A percentile compares a stretch with the other conserved stretches of the same genome.
phyloP scores from a whole-genome alignment of 2,797 vertebrate genomes.

The Gallinago solitaria region DNA sequence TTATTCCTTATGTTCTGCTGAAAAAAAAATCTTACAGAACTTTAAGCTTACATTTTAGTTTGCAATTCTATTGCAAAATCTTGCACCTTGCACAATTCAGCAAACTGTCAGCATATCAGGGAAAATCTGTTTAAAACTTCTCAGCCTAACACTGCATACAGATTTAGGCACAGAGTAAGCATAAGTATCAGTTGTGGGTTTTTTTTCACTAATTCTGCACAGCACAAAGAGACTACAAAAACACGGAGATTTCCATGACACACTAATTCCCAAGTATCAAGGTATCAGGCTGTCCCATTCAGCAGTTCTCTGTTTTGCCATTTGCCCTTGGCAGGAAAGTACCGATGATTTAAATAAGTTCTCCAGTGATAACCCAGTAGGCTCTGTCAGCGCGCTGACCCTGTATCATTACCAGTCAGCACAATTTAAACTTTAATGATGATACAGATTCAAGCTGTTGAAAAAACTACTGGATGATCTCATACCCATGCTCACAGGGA shows the following conservation, averaged over 20 bases:
- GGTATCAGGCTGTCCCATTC: neutral
- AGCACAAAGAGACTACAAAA: neutral
- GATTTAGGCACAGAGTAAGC: neutral
- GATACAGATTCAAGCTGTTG: neutral
- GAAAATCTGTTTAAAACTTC: neutral
- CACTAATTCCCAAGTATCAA: neutral
- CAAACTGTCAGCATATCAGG: neutral
- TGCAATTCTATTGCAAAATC: neutral
- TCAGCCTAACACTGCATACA: neutral
- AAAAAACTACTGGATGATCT: neutral
- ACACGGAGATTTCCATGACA: neutral
- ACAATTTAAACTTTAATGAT: neutral
- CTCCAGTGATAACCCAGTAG: neutral
- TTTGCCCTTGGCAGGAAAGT: too few species aligned
- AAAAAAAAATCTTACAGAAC: neutral
- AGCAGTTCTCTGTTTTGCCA: neutral
- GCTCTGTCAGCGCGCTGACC: neutral
- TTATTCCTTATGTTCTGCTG: neutral
- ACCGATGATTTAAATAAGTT: neutral
- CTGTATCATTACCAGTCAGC: neutral
- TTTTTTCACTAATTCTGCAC: neutral
- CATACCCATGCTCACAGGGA: neutral
- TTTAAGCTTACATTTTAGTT: neutral
- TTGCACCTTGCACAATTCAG: neutral
- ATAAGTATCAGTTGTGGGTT: neutral